Conservation (phyloP, 2,888 invertebrate genomes). For the Thysanoteuthis rhombus region DNA sequence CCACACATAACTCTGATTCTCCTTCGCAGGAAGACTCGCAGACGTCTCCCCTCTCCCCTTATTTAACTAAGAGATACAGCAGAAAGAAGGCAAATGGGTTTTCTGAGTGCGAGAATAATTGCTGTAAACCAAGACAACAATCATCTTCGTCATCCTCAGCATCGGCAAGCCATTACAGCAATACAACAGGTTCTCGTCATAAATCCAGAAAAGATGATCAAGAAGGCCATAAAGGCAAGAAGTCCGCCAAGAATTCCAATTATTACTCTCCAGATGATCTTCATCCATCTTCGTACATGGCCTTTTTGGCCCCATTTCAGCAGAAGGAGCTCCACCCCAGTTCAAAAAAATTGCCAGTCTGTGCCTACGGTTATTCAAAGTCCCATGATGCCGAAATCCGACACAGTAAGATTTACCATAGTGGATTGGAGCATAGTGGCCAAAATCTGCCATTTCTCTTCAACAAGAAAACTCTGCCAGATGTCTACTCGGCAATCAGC, state of each 20-base stretch:
- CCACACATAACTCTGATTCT: not conserved
- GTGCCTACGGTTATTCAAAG: not conserved
- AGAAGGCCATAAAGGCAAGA: not conserved
- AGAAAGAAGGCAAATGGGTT: conserved; percentile 21
- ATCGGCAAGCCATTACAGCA: conserved; percentile 16
- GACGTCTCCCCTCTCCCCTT: conserved; percentile 27
- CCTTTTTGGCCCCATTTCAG: not conserved
- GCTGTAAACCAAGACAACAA: not conserved
- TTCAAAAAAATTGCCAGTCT: not conserved
- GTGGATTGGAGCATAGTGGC: not conserved
- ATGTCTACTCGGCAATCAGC: not conserved
- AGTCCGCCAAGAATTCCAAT: not conserved
- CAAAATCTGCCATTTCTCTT: not conserved
- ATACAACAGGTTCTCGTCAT: not conserved
- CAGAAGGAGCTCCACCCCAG: not conserved
- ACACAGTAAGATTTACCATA: conserved; percentile 13
- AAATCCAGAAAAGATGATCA: not conserved
- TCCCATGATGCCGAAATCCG: not conserved
- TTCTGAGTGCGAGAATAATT: conserved; percentile 33
- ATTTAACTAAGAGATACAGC: not conserved
- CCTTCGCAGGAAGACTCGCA: conserved; percentile 24
- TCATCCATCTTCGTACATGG: not conserved
- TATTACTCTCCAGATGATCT: conserved; percentile 1
- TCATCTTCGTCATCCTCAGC: not conserved
- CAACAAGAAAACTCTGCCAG: conserved; percentile 25